Conservation (phyloP, 2,113 vertebrate species). For the Eretmochelys imbricata region DNA sequence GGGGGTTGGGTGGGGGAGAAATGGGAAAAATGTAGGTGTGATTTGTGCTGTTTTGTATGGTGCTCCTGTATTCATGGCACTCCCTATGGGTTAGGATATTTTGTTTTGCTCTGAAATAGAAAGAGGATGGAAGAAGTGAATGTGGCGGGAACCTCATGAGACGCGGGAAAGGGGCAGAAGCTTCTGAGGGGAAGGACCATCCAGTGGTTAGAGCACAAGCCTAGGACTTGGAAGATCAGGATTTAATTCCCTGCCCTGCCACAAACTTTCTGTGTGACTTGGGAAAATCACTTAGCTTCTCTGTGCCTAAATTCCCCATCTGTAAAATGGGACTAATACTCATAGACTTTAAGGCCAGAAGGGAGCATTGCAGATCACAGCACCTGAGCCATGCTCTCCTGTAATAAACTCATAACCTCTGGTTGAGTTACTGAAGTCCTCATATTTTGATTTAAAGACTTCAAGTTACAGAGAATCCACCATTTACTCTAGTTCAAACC, state of each 20-base stretch:
- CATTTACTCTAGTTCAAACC: too few species aligned
- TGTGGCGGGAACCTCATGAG: not conserved
- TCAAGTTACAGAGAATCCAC: too few species aligned
- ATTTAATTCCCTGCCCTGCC: not conserved
- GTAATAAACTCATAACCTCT: too few species aligned
- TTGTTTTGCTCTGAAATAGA: not conserved
- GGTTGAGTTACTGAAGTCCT: too few species aligned
- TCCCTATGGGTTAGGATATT: not conserved
- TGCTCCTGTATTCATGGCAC: not conserved
- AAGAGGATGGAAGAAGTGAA: not conserved
- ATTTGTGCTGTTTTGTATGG: not conserved
- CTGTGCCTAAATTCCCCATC: not conserved
- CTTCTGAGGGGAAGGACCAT: not conserved
- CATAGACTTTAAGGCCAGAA: not conserved
- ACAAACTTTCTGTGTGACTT: not conserved
- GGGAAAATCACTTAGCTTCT: not conserved
- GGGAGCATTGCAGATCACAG: not conserved
- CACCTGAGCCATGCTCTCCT: too few species aligned
- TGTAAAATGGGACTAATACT: not conserved
- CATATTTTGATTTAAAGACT: too few species aligned
- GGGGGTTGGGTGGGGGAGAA: too few species aligned
- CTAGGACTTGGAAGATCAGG: not conserved
- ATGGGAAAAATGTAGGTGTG: not conserved
- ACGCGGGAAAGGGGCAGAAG: not conserved
- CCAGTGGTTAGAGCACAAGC: not conserved